Evolutionary conservation across 2,113 vertebrate genomes (phyloP), one percentile per base, ranked within the genome.

Genomic region (Anoplopoma fimbria): DNA sequence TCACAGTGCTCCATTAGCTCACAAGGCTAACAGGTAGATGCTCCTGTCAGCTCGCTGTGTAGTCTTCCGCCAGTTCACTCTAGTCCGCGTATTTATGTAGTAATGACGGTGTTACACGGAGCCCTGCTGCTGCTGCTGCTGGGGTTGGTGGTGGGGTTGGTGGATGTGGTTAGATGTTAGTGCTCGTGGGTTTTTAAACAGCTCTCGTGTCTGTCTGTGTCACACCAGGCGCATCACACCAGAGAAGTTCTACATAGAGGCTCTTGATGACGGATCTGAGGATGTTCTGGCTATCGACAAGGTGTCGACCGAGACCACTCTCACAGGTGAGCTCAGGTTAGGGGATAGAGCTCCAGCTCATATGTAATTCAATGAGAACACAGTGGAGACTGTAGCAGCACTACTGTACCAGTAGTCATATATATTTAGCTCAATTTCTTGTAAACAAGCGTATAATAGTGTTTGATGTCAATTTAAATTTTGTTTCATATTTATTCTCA

Each of bases 231-330:
- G 96, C 67, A 96, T 95, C 78, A 97, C 98, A 0, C 96, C 97
- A 5, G 98, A 99, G 87, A 98, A 96, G 83, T 99, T 99, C 82
- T 99, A 97, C 60, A 91, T 98, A 7, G 98, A 99, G 93, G 96
- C 97, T 27, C 97, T 97, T 77, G 97, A 97, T 31, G 96, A 97
- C 80, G 97, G 96, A 57, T 93, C 94, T 0, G 95, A 94, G 62
- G 98, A 98, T 1, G 97, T 98, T 1, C 95, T 99, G 72, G 93
- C 93, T n/a, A 96, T 99, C 51, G 98, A 99, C 86, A 94, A 97
- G 63, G 97, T 99, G 68, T 99, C 98, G 36, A 97, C 97, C 0
- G 98, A 99, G 88, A 97, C 98, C 69, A 96, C 95, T 34, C 96
- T 99, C 9, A 95, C 96, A 95, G 98, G 98, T 99, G 93, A 77